Conservation (phyloP, 1,140 invertebrate genomes). For the Drosophila triauraria region DNA sequence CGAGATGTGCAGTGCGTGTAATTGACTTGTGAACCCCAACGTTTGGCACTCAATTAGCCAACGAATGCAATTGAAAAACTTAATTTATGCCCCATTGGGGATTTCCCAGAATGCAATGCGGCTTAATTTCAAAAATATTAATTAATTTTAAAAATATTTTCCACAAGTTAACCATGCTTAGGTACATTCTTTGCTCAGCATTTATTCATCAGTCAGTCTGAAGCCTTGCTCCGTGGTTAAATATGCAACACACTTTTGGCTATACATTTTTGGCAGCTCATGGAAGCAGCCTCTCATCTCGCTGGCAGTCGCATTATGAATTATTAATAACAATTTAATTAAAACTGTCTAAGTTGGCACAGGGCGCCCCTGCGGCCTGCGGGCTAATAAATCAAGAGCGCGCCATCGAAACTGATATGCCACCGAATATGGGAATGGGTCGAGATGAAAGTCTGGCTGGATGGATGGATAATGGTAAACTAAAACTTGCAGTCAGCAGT, state of each 20-base stretch:
- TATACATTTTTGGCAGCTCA: constrained; percentile 65
- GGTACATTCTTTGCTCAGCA: not conserved
- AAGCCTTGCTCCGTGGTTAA: constrained; percentile 24
- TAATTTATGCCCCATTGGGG: constrained; percentile 13
- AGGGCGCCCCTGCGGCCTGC: constrained; percentile 6
- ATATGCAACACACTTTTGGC: constrained; percentile 65
- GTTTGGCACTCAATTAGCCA: constrained; percentile 60
- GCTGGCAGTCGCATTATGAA: constrained; percentile 49
- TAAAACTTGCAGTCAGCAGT: constrained; percentile 31
- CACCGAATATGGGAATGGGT: not conserved
- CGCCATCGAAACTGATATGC: constrained; percentile 56
- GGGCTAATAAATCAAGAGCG: constrained; percentile 68
- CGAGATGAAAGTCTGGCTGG: not conserved
- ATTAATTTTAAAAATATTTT: no score
- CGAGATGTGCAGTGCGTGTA: constrained; percentile 39
- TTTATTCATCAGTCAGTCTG: constrained; percentile 9
- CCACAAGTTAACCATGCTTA: no score
- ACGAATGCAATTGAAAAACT: constrained; percentile 31
- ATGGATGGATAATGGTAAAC: constrained; percentile 17
- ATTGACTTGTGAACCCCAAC: constrained; percentile 65
- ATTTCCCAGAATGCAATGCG: not conserved
- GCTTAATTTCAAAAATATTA: not conserved
- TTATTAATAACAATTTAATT: constrained; percentile 80
- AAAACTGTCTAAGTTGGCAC: constrained; percentile 63
- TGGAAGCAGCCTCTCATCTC: constrained; percentile 13